Evolutionary conservation across 2,113 vertebrate species (phyloP).

Genomic region (Zosterops pallidus): DNA sequence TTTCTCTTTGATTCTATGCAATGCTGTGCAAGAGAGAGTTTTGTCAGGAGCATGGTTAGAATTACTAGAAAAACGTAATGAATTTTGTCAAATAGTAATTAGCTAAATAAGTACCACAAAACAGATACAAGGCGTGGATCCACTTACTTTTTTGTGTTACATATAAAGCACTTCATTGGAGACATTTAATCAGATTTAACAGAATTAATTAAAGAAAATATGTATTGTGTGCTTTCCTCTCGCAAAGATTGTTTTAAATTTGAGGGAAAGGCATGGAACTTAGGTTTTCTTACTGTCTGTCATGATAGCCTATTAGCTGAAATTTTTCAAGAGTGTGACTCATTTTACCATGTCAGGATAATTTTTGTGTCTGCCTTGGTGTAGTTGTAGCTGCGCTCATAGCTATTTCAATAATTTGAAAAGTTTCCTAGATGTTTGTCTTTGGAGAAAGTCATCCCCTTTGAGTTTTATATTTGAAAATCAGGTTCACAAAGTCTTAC

Average conservation of each 20-base stretch:
- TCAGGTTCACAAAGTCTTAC: background rate
- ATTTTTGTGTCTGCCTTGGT: background rate
- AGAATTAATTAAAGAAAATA: background rate
- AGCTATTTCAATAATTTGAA: background rate
- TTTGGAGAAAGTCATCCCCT: background rate
- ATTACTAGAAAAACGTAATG: background rate
- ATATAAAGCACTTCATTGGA: background rate
- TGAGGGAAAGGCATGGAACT: background rate
- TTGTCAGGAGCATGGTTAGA: background rate
- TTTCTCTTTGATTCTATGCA: background rate
- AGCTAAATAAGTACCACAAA: background rate
- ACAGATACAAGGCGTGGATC: background rate
- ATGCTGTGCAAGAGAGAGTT: background rate
- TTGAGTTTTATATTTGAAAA: background rate
- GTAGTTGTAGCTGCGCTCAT: background rate
- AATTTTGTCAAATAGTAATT: background rate
- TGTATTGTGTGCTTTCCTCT: background rate
- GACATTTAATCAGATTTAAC: background rate
- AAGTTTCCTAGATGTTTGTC: background rate
- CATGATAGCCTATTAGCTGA: background rate
- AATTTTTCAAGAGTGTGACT: background rate
- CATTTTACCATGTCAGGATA: background rate
- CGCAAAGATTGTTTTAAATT: background rate
- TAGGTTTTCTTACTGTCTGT: background rate
- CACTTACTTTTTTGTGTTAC: background rate